Base-by-base conservation (phyloP, 2,888 invertebrate genomes). In the Tiliacea aurago region DNA sequence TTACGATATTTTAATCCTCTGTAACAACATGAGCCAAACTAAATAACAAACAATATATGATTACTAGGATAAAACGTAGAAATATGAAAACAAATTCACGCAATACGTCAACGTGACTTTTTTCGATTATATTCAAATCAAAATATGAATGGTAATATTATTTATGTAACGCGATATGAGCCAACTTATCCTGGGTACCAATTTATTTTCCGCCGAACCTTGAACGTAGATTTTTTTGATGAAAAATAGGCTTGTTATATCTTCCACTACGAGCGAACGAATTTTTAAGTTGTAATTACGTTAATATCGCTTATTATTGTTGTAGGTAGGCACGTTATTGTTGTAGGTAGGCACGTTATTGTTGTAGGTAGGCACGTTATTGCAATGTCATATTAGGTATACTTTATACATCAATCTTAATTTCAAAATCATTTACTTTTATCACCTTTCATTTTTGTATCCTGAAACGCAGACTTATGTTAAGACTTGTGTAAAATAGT, bases 81-180 rank as follows among this genome's bases (percentile, higher is more conserved):
- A 61, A 56, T 45, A n/a, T 33, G 41, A 67, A 63, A 75, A 78
- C 67, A 80, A 75, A 63, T 67, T 63, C 53, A 63, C 45, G 56
- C 45, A 33, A 66, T 80, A 56, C n/a, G 37, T 67, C 78, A 78
- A 75, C 68, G 78, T 83, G 78, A 82, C 71, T 51, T 67, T 70
- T 70, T 72, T 82, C 66, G 66, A 71, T 78, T 72, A 82, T 78
- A 69, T 76, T 70, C 56, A 76, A 76, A 76, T 78, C 81, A 70
- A 78, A 78, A 81, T 76, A 81, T 76, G 66, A 81, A 64, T 77
- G 75, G 63, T 81, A 43, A 81, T 76, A 70, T 70, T 66, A 77
- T 79, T 81, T 66, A 79, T 70, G 81, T 70, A 70, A 81, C 53
- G 18, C 20, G 65, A 58, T 76, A 70, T 55, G 59, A 28, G 64